A percentile compares a stretch with the other conserved stretches of the same genome.
Evolutionary conservation across 2,113 vertebrate genomes (phyloP).

Genomic region (Buteo buteo): DNA sequence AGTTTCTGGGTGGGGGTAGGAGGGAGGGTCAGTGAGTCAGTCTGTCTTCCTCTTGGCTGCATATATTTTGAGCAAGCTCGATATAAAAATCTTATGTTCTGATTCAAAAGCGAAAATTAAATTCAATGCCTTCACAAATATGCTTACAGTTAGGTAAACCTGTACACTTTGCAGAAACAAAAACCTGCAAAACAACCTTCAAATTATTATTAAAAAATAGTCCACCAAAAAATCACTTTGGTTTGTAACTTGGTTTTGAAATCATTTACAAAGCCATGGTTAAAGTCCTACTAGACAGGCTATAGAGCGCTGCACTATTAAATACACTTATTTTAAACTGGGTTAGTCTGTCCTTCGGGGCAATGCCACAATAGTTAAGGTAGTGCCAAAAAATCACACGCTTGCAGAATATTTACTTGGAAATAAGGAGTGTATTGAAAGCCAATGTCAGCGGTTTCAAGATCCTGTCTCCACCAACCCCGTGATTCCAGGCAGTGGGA

Average conservation of each 20-base stretch:
- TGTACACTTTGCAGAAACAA: background rate
- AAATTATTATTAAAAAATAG: background rate
- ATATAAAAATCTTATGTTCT: background rate
- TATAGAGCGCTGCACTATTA: conserved; percentile 6
- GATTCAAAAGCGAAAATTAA: background rate
- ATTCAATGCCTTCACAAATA: background rate
- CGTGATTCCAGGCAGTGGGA: background rate
- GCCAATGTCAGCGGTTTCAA: background rate
- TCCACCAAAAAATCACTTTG: background rate
- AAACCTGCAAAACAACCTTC: background rate
- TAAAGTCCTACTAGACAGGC: conserved; percentile 23
- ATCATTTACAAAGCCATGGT: conserved; percentile 34
- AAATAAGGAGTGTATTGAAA: conserved; percentile 19
- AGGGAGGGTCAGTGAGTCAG: background rate
- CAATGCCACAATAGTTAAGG: conserved; percentile 45
- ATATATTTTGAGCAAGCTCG: background rate
- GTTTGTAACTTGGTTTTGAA: conserved; percentile 30
- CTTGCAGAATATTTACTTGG: conserved; percentile 49
- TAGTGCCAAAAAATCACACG: conserved; percentile 38
- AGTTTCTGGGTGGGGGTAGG: background rate
- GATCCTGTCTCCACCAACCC: background rate
- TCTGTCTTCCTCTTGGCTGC: background rate
- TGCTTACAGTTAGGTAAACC: background rate
- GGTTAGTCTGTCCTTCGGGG: conserved; percentile 56
- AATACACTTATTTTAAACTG: conserved; percentile 29